A percentile compares a stretch with the other conserved stretches of the same genome.
These are phyloP conservation scores for Hirtodrosophila cameraria DNA, from an alignment of 2,888 invertebrate genomes.

Conservation along the genomic window DNA sequence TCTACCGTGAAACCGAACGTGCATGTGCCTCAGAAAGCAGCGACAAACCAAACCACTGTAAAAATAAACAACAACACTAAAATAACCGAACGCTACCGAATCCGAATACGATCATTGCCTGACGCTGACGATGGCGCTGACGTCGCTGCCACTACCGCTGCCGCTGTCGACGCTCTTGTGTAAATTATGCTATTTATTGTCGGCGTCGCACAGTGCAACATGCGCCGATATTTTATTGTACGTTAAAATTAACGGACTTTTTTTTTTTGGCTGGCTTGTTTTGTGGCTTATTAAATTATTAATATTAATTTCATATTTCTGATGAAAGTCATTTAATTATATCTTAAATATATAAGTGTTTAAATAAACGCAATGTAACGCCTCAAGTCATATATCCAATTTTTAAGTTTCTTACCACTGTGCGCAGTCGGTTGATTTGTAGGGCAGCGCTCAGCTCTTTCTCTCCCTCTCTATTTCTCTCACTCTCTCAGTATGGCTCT, in stretches of 20 bases:
- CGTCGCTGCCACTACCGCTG: conserved; percentile 20
- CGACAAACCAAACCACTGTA: conserved; percentile 50
- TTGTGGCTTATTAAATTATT: no score
- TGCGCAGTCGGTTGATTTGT: conserved; percentile 32
- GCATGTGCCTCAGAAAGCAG: conserved; percentile 74
- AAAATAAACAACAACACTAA: conserved; percentile 32
- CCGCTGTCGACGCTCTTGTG: conserved; percentile 63
- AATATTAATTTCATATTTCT: no score
- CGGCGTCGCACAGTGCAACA: conserved; percentile 44
- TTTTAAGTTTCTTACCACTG: no score
- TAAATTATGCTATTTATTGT: conserved; percentile 69
- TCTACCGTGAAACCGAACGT: conserved; percentile 75
- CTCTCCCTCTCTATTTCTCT: conserved; percentile 10
- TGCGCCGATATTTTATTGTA: no score
- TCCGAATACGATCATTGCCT: conserved; percentile 48
- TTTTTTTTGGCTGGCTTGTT: no score
- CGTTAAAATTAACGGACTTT: no score
- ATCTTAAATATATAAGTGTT: no score
- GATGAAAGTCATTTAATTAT: no score
- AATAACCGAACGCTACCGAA: conserved; percentile 47
- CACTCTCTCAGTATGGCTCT: conserved; percentile 4
- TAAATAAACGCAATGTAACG: no score
- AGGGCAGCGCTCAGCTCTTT: conserved; percentile 29
- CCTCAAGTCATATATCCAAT: no score
- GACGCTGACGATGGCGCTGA: conserved; percentile 27